Base-by-base conservation (phyloP, 2,888 invertebrate species). In the Eristalinus sepulchralis region DNA sequence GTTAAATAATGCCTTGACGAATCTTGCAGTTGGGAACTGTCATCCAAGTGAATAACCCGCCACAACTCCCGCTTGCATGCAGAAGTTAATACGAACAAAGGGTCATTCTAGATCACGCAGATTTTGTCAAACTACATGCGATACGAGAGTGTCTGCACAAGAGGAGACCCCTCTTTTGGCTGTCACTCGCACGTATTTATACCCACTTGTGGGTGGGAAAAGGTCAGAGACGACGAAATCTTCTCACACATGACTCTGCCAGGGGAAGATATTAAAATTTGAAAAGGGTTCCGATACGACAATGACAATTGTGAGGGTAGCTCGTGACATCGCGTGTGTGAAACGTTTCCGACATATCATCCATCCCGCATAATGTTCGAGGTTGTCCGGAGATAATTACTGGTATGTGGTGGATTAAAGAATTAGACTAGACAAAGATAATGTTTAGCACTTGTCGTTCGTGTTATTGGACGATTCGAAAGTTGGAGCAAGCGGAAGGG, bases 241-340 rank as follows among this genome's bases (percentile, higher is more conserved):
- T 55, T 24, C 24, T 73, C 53, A 9, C 63, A 63, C 24, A n/a
- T 2, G 55, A 13, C 17, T 4, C 17, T 24, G 34, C 34, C 24
- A 53, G 33, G 22, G 10, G n/a, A 4, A 36, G 53, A 55, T 36
- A 63, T 63, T 63, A 73, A 55, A 73, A 63, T 72, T 63, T 63
- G 63, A 73, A 73, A 63, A 63, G 73, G 73, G 55, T 73, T 63
- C 73, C 63, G 55, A n/a, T 10, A 55, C 73, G 73, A 55, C 73
- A 73, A 63, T 55, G 55, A 55, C 72, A 63, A 24, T 63, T 63
- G 55, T 63, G 24, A 34, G 55, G 47, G 63, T 73, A 34, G 63
- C n/a, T 63, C 24, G 55, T 63, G 33, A 20, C 47, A 53, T 47
- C 53, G 34, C 68, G 47, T 47, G 57, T 57, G 33, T 36, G 63